phyloP scores from a whole-genome alignment of 2,888 invertebrate species.

The Cataglyphis altisquamis region DNA sequence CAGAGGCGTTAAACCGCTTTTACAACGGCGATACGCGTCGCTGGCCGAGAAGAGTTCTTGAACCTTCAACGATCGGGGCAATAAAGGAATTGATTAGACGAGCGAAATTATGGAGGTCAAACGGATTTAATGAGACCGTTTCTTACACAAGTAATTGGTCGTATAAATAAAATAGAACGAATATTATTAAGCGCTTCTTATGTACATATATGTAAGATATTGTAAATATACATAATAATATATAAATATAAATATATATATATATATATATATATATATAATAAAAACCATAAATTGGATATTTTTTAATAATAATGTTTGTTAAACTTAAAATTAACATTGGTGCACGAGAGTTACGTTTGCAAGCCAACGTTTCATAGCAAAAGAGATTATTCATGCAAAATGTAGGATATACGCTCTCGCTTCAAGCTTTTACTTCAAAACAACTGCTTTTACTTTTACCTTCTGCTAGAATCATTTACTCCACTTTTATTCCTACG shows the following conservation, averaged over 20 bases:
- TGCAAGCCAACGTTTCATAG: constrained; percentile 4
- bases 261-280: background rate
- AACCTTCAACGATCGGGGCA: constrained; percentile 2
- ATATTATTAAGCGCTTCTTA: background rate
- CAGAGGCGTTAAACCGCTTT: constrained; percentile 34
- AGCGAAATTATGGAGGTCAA: constrained; percentile 10
- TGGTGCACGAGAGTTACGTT: background rate
- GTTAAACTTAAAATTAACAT: background rate
- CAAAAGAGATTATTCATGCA: constrained; percentile 40
- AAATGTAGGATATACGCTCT: constrained; percentile 48
- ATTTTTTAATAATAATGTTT: background rate
- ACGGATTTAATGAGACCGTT: background rate
- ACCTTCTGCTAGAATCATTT: constrained; percentile 7
- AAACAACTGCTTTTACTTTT: constrained; percentile 47
- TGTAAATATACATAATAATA: background rate
- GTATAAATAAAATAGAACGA: background rate
- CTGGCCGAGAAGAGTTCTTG: constrained; percentile 14
- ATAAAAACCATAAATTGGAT: background rate
- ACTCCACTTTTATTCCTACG: constrained; percentile 10
- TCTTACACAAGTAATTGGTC: background rate
- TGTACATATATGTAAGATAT: background rate
- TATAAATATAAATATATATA: background rate
- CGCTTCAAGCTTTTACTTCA: constrained; percentile 46
- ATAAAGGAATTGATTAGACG: constrained; percentile 30
- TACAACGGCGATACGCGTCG: background rate